phyloP scores from a whole-genome alignment of 1,140 invertebrate genomes.

The Magallana angulata region DNA sequence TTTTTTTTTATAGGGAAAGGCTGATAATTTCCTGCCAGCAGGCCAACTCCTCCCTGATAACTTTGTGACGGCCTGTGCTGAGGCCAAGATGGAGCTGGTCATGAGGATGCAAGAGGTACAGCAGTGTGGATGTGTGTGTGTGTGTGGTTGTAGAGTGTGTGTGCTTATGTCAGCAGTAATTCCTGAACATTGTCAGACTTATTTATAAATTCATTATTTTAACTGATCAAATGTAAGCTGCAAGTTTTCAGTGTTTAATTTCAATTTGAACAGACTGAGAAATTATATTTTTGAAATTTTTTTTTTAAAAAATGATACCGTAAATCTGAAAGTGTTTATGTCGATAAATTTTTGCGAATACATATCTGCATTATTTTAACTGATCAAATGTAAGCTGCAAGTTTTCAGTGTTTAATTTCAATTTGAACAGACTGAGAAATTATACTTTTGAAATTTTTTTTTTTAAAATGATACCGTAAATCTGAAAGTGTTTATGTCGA shows the following conservation, averaged over 20 bases:
- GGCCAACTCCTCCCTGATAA: slow-evolving; percentile 93
- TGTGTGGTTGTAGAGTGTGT: too few relatives aligned
- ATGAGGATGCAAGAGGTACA: slow-evolving; percentile 87
- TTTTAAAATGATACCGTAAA: too few relatives aligned
- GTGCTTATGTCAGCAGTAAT: too few relatives aligned
- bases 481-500: too few relatives aligned
- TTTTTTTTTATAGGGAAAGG: slow-evolving; percentile 84
- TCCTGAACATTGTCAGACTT: background rate
- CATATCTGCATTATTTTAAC: background rate
- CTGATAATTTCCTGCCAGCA: slow-evolving; percentile 89
- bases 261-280: background rate
- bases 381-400: background rate
- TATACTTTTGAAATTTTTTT: background rate
- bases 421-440: background rate
- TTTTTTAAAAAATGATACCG: too few relatives aligned
- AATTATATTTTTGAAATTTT: background rate
- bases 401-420: background rate
- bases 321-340: too few relatives aligned
- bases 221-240: background rate
- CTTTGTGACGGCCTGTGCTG: slow-evolving; percentile 87
- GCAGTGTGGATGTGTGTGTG: background rate
- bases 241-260: background rate
- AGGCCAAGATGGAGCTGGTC: slow-evolving; percentile 86
- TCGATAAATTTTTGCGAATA: too few relatives aligned
- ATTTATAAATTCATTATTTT: background rate